Evolutionary conservation across 1,140 invertebrate genomes (phyloP), one percentile per base, ranked within the genome.

Genomic region (Zaprionus davidi): DNA sequence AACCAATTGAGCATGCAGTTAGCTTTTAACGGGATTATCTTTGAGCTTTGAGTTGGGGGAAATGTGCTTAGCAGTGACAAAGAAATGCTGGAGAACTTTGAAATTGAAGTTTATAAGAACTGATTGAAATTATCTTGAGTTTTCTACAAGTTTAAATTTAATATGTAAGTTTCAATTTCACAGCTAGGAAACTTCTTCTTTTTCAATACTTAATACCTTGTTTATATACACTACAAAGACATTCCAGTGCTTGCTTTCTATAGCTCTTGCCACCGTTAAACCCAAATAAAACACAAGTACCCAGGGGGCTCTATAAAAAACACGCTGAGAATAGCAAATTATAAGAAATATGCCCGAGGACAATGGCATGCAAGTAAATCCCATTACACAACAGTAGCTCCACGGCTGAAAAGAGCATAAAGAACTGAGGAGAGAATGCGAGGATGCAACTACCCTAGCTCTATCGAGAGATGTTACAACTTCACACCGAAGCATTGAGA

Each of bases 401-500:
- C 83, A 88, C 71, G 83, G 81, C 84, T 87, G 77, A 88, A 88
- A 88, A 88, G 84, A 87, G 81, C 83, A 88, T 69, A 22, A 41
- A 46, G 26, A 24, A 20, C n/a, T n/a, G n/a, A 15, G 51, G 20
- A 11, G 34, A 36, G 41, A 17, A 41, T 36, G 41, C 9, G 28
- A 17, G 38, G 26, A 57, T 31, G 38, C 11, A 67, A 67, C 55
- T 49, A 58, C 66, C 56, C 66, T 59, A n/a, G 53, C 12, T 49
- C 51, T 24, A 49, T 34, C 46, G 64, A 60, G 53, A 88, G 79
- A 88, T 88, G 85, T 88, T 90, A 82, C 72, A 76, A 82, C 70
- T 91, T 91, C 88, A 91, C 90, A 88, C 88, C 78, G 82, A 75
- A 80, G 82, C 82, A 91, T 91, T 91, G 77, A 86, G 58, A 65